Base-by-base conservation (phyloP, 2,888 invertebrate genomes). In the Smittia sp. region DNA sequence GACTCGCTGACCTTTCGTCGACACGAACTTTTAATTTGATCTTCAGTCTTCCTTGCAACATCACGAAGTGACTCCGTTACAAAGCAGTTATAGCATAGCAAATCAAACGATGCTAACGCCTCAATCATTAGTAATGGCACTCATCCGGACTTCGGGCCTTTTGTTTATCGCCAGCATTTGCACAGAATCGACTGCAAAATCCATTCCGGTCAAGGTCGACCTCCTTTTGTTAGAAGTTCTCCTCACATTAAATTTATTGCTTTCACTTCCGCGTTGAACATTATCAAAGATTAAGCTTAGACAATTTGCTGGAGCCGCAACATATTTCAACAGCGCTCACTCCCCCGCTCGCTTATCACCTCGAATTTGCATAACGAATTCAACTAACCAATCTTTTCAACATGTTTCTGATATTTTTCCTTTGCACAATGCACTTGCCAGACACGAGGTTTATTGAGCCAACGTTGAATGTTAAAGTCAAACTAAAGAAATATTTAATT, bases 401-500 rank as follows among this genome's bases (percentile, higher is more conserved):
- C 63, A 63, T 63, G 6, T 22, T 58, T 13, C 22, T 58, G 4
- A 52, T 15, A n/a, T 58, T 58, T 58, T 58, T 58, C 6, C n/a
- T 22, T 58, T 58, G 58, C 58, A 58, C 58, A 54, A 70, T 70
- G 54, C 69, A 70, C 52, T 70, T 27, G 24, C 18, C 15, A 65
- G 25, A 58, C 58, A 13, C 9, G 20, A 58, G 1, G 22, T 20
- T 27, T 24, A 25, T 66, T 66, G 13, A 32, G 20, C n/a, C 38
- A 72, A 62, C 72, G 25, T 63, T 27, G 63, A 63, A 63, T 27
- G 72, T 27, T 62, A 58, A 72, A 72, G 32, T 72, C 62, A 72
- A 62, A 72, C 72, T 72, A 72, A 72, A 72, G 72, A 72, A 62
- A 72, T 27, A 39, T 54, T 25, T 72, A 62, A 72, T 72, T 72